Base-by-base conservation (phyloP, 2,888 invertebrate genomes). In the Epinotia demarniana region DNA sequence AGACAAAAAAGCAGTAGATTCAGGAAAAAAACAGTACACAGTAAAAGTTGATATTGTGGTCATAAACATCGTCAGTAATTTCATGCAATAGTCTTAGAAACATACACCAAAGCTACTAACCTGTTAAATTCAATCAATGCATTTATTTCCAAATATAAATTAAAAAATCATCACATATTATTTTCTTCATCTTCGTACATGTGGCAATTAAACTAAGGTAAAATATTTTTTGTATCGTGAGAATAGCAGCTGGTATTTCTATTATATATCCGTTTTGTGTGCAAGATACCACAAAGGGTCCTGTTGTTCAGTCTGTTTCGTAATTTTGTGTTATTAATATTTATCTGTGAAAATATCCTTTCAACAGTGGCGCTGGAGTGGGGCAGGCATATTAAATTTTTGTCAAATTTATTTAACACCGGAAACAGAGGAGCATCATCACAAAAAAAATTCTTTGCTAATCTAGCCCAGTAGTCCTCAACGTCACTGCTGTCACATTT, bases 171-270 rank as follows among this genome's bases (percentile, higher is more conserved):
- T 4, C 5, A 60, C 12, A 9, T 3, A 13, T 12, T 13, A 23
- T 61, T n/a, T 19, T 18, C 61, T 0, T 61, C 61, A n/a, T 64
- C 49, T 23, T 23, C 23, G 27, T 64, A 64, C 23, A 64, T 64
- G 23, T 43, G 43, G 1, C 64, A 49, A 2, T 43, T 43, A 23
- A 64, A 64, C 16, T 16, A 23, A 8, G 64, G 16, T 16, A 64
- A 64, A 64, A 49, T 49, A 8, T 49, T 23, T 23, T 64, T 64
- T 9, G 19, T 12, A 16, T 64, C 49, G 23, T 49, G 64, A 18
- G 64, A 64, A 23, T 49, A 64, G 23, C 64, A 64, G 12, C 5
- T 23, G 23, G 1, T 23, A 23, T 23, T 23, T 23, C 2, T 23
- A 23, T 23, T 23, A 23, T 23, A 23, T 16, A 8, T 46, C 3